A percentile compares a stretch with the other conserved stretches of the same genome.
Conservation (phyloP, 2,797 vertebrate species). For the Babyrousa celebensis region DNA sequence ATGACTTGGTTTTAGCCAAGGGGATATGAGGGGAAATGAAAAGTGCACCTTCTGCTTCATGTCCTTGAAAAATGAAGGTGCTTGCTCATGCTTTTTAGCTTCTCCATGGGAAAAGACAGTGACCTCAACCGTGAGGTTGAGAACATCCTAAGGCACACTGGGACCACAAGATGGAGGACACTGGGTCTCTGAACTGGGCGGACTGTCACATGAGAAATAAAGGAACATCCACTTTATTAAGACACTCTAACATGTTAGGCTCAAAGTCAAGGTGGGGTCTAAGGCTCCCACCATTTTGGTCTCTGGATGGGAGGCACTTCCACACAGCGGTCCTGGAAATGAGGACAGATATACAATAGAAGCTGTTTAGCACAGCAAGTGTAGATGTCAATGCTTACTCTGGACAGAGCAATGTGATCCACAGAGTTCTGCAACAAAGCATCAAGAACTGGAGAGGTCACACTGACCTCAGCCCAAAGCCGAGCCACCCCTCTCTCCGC, state of each 20-base stretch:
- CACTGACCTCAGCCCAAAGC: not conserved
- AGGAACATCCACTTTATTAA: conserved; percentile 17
- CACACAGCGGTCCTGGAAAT: not conserved
- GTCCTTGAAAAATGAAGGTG: conserved; percentile 58
- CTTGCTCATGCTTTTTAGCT: not conserved
- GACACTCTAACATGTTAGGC: conserved; percentile 5
- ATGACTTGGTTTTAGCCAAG: not conserved
- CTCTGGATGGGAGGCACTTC: conserved; percentile 13
- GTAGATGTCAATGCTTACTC: not conserved
- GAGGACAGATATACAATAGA: not conserved
- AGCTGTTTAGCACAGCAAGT: conserved; percentile 21
- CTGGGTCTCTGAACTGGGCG: not conserved
- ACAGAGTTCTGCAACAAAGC: conserved; percentile 23
- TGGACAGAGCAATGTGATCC: conserved; percentile 27
- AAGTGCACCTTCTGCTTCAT: conserved; percentile 33
- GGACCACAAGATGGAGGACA: not conserved
- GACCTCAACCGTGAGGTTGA: not conserved
- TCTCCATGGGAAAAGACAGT: conserved; percentile 19
- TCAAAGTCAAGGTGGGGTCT: not conserved
- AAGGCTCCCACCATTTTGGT: not conserved
- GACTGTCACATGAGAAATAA: not conserved
- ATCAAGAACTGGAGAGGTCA: not conserved
- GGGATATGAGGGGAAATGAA: not conserved
- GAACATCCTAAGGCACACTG: not conserved
- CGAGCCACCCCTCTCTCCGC: not conserved